Evolutionary conservation across 2,888 invertebrate genomes (phyloP).

Genomic region (Autographa gamma): DNA sequence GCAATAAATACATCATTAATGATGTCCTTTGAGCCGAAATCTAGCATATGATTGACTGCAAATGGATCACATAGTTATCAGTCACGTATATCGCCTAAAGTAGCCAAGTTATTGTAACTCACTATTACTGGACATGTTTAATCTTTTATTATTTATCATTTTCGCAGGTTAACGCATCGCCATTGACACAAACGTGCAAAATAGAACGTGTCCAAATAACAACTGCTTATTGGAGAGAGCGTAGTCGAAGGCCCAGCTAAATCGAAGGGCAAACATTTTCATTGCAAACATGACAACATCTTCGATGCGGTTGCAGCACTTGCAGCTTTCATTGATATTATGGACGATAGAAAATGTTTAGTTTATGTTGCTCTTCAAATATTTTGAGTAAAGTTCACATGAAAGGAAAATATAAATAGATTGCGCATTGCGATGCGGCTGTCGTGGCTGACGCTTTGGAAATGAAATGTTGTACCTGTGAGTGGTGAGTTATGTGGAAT

Average conservation of each 20-base stretch:
- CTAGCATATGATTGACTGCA: background rate
- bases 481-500: slow-evolving; percentile 11
- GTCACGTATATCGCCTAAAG: too few species aligned
- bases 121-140: too few species aligned
- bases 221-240: slow-evolving; percentile 57
- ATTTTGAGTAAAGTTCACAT: background rate
- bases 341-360: slow-evolving; percentile 12
- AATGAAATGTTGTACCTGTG: slow-evolving; percentile 6
- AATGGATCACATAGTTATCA: too few species aligned
- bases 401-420: slow-evolving; percentile 6
- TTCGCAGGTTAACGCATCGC: slow-evolving; percentile 49
- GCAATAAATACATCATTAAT: too few species aligned
- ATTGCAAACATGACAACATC: slow-evolving; percentile 26
- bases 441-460: background rate
- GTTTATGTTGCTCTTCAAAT: slow-evolving; percentile 8
- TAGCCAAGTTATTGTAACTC: too few species aligned
- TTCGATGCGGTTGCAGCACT: slow-evolving; percentile 4
- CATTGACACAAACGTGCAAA: slow-evolving; percentile 59
- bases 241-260: slow-evolving; percentile 34
- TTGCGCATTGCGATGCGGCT: background rate
- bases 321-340: slow-evolving; percentile 19
- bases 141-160: too few species aligned
- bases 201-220: slow-evolving; percentile 54
- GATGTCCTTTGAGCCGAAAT: background rate
- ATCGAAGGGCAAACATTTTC: slow-evolving; percentile 40